Percentiles rank a stretch among this genome's conserved stretches.
Evolutionary conservation across 2,113 vertebrate genomes (phyloP).

Genomic region (Chlorodrepanis virens): DNA sequence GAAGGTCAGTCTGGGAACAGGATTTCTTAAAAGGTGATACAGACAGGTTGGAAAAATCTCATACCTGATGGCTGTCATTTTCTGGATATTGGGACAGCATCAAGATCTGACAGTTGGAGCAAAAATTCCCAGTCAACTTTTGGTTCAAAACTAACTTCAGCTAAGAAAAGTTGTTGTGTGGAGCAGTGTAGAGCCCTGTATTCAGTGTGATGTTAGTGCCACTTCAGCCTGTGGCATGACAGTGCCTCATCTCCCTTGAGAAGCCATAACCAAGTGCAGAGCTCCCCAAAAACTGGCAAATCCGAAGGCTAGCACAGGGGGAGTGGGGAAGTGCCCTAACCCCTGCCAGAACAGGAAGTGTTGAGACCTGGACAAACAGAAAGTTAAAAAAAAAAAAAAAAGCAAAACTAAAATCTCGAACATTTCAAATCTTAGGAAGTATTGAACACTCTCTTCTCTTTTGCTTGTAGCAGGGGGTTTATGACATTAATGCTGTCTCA

Average conservation of each 20-base stretch:
- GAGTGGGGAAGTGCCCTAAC: not conserved
- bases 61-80: not conserved
- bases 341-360: not conserved
- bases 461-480: not conserved
- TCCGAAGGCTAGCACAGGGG: rapidly evolving
- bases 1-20: not conserved
- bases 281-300: not conserved
- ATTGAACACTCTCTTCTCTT: not conserved
- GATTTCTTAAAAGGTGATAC: not conserved
- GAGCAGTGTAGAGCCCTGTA: not conserved
- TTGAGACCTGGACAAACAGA: not conserved
- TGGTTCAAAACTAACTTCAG: not conserved
- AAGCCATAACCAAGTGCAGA: not conserved
- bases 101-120: not conserved
- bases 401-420: not conserved
- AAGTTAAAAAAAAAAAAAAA: not conserved
- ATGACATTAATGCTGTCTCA: not conserved
- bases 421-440: not conserved
- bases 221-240: not conserved
- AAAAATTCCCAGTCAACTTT: not conserved
- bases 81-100: not conserved
- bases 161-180: not conserved
- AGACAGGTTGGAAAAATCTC: not conserved
- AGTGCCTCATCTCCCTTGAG: not conserved
- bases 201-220: not conserved